Evolutionary conservation across 2,888 invertebrate genomes (phyloP), one percentile per base, ranked within the genome.

Genomic region (Octodonta nipae): DNA sequence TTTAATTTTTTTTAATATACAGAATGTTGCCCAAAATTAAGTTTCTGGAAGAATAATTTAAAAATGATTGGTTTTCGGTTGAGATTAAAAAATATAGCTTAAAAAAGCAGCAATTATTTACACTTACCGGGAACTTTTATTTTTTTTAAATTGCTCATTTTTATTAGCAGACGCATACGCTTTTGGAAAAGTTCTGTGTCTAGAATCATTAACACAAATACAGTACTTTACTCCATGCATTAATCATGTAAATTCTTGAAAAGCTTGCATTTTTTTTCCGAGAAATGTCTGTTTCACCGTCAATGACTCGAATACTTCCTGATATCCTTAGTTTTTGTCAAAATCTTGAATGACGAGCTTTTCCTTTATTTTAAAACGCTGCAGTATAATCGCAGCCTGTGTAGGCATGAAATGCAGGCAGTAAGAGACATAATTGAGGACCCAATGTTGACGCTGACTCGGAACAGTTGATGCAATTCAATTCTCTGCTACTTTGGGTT

Each of bases 361-460:
- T 20, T 20, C 20, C 20, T 20, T 20, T 20, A n/a, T n/a, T 6
- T 7, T 7, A 20, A 20, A 20, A 20, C n/a, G 20, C 20, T 20
- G 20, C 20, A n/a, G n/a, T 20, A 20, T 20, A 20, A 20, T 20
- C 20, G n/a, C 20, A 20, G 20, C 20, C 20, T 6, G 20, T 20
- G 20, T 20, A 20, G 20, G 20, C 20, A n/a, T n/a, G 20, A 20
- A 20, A 20, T n/a, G 20, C 20, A n/a, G 20, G 20, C n/a, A 20
- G n/a, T 6, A n/a, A 6, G n/a, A 6, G 20, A 20, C 20, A 20
- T 20, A 20, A 20, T 7, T 6, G 6, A n/a, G n/a, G 20, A 20
- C n/a, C 20, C n/a, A 20, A n/a, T 7, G 6, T 20, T 20, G n/a
- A 6, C 20, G 20, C 20, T 6, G n/a, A 7, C n/a, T 20, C 20